Conservation (phyloP, 1,140 invertebrate genomes). For the Parasteatoda tepidariorum region DNA sequence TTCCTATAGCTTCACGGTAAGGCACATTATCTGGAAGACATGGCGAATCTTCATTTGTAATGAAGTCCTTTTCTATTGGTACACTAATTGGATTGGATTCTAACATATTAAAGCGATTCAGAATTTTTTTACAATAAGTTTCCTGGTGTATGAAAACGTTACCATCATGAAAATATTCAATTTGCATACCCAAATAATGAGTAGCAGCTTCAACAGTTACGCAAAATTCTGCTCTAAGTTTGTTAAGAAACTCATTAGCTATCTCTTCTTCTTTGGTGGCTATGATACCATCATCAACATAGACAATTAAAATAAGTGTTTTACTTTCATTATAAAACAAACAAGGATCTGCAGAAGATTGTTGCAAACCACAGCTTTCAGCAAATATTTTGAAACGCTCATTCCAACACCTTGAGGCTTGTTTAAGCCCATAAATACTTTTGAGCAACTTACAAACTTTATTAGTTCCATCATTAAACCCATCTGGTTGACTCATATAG, state of each 20-base stretch:
- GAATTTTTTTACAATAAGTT: constrained; percentile 34
- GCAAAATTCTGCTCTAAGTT: constrained; percentile 38
- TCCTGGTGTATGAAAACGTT: constrained; percentile 38
- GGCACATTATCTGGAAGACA: too few species aligned
- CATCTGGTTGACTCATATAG: constrained; percentile 69
- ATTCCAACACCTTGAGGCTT: constrained; percentile 69
- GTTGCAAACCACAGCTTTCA: background rate
- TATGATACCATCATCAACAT: constrained; percentile 62
- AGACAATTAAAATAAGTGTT: constrained; percentile 5
- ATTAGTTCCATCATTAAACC: constrained; percentile 63
- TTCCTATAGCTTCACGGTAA: too few species aligned
- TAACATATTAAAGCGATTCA: constrained; percentile 57
- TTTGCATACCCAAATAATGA: constrained; percentile 55
- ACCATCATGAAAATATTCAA: background rate
- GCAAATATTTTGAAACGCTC: constrained; percentile 50
- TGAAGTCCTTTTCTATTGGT: constrained; percentile 16
- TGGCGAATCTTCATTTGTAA: too few species aligned
- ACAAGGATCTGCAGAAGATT: constrained; percentile 48
- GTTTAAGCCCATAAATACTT: constrained; percentile 69
- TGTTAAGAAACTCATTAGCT: background rate
- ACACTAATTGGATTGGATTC: constrained; percentile 59
- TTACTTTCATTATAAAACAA: constrained; percentile 23
- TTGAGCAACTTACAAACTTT: constrained; percentile 64
- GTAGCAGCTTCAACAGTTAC: background rate
- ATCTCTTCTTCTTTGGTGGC: background rate